Percentiles rank a stretch among this genome's conserved stretches.
Evolutionary conservation across 2,888 invertebrate genomes (phyloP).

Genomic region (Dusona sp.): DNA sequence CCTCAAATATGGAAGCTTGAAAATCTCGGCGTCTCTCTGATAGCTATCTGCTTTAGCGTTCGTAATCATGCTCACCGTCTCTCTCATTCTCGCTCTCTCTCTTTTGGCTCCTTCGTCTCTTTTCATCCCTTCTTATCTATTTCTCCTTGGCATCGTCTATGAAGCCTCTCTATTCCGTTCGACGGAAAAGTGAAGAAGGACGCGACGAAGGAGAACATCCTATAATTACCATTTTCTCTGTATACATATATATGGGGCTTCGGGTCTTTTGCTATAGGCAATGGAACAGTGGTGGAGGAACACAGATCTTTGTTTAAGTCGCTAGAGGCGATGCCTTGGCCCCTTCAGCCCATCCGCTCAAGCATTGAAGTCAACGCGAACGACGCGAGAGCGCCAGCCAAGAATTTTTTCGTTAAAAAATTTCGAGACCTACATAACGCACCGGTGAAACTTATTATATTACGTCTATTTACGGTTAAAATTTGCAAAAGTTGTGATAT

Average conservation of each 20-base stretch:
- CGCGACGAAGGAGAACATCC: conserved; percentile 45
- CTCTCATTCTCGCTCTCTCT: neutral
- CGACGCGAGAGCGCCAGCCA: conserved; percentile 22
- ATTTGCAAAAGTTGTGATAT: neutral
- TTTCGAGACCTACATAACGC: conserved; percentile 49
- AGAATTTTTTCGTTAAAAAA: conserved; percentile 66
- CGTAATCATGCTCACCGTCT: neutral
- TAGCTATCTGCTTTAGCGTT: conserved; percentile 14
- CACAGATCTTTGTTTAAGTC: conserved; percentile 60
- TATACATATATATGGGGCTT: conserved; percentile 6
- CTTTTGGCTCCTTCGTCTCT: neutral
- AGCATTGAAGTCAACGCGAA: conserved; percentile 53
- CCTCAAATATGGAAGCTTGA: conserved; percentile 49
- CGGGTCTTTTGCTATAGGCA: conserved; percentile 23
- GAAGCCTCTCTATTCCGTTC: conserved; percentile 25
- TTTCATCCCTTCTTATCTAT: conserved; percentile 21
- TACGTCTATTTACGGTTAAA: neutral
- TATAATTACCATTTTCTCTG: conserved; percentile 54
- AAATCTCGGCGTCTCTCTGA: conserved; percentile 37
- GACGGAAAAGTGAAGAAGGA: conserved; percentile 37
- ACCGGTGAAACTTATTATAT: conserved; percentile 22
- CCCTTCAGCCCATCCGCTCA: conserved; percentile 28
- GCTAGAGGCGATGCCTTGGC: conserved; percentile 53
- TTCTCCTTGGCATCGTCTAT: conserved; percentile 30
- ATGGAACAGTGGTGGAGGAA: conserved; percentile 13